Conservation (phyloP, 2,797 vertebrate genomes). For the Clarias platycephalus region DNA sequence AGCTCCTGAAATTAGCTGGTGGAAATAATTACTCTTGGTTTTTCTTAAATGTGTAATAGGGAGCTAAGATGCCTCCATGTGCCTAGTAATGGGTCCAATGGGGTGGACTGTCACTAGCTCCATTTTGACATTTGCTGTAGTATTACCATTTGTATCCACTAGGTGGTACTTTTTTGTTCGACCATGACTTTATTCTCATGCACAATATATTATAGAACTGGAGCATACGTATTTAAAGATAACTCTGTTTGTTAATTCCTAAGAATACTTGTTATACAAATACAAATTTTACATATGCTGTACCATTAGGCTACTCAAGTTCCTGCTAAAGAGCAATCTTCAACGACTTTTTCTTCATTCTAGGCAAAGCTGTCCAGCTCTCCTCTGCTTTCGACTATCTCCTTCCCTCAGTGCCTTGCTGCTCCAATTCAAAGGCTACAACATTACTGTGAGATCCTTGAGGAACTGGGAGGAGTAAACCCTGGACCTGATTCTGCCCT, state of each 20-base stretch:
- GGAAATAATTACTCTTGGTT: not conserved
- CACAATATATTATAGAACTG: not conserved
- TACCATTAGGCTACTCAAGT: too few species aligned
- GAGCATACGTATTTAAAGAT: not conserved
- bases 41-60: not conserved
- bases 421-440: constrained; percentile 81
- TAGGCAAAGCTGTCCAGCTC: constrained; percentile 72
- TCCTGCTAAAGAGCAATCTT: not conserved
- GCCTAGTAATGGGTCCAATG: not conserved
- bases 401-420: constrained; percentile 77
- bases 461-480: constrained; percentile 81
- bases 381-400: constrained; percentile 69
- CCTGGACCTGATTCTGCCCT: constrained; percentile 80
- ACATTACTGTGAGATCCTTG: constrained; percentile 81
- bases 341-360: not conserved
- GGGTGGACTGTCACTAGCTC: not conserved
- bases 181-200: not conserved
- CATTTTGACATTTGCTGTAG: not conserved
- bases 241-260: not conserved
- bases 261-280: not conserved
- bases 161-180: constrained; percentile 52
- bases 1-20: constrained; percentile 16
- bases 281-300: not conserved
- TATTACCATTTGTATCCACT: constrained; percentile 34
- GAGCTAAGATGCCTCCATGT: not conserved